A percentile compares a stretch with the other conserved stretches of the same genome.
phyloP scores from a whole-genome alignment of 1,140 invertebrate species.

The Drosophila sucinea region DNA sequence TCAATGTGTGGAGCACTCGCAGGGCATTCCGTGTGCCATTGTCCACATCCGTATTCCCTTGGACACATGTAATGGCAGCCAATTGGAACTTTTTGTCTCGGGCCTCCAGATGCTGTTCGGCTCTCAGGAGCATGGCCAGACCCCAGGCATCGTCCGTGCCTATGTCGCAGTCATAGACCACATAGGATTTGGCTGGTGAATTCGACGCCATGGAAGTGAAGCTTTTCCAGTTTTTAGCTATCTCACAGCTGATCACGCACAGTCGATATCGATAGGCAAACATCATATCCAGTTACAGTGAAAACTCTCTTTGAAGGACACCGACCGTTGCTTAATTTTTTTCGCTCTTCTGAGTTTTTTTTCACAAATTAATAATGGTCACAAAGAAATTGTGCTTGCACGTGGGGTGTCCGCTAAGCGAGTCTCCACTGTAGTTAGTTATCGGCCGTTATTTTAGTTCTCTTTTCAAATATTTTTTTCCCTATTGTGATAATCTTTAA shows the following conservation, averaged over 20 bases:
- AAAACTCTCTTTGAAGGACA: background rate
- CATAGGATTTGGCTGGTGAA: slow-evolving; percentile 16
- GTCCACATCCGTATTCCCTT: slow-evolving; percentile 85
- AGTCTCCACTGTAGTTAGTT: too few species aligned
- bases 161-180: slow-evolving; percentile 86
- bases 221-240: background rate
- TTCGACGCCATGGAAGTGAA: background rate
- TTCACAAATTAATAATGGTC: too few species aligned
- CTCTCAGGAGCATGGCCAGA: slow-evolving; percentile 85
- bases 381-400: too few species aligned
- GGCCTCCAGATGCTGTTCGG: slow-evolving; percentile 73
- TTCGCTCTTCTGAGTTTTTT: too few species aligned
- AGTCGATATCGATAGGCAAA: slow-evolving; percentile 2
- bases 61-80: slow-evolving; percentile 86
- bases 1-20: slow-evolving; percentile 84
- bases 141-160: slow-evolving; percentile 88
- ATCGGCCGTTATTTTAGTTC: too few species aligned
- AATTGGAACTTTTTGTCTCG: slow-evolving; percentile 82
- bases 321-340: background rate
- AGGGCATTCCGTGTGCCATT: slow-evolving; percentile 86
- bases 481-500: too few species aligned
- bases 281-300: background rate
- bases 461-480: too few species aligned
- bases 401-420: too few species aligned
- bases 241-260: slow-evolving; percentile 3